Conservation (phyloP, 2,888 invertebrate species). For the Mythimna loreyi region DNA sequence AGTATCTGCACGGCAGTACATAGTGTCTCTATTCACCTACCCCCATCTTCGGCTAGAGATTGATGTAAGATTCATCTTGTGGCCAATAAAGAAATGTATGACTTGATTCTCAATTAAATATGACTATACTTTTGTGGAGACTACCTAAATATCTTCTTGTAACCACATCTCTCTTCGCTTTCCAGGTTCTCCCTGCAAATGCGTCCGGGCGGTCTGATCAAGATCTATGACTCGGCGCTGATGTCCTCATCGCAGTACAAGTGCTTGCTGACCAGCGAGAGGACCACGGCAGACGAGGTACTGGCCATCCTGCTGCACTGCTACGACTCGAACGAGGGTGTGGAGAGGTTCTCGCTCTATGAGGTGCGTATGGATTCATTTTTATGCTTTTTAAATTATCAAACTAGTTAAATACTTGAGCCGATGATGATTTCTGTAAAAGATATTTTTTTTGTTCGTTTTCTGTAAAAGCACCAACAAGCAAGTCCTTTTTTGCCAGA, state of each 20-base stretch:
- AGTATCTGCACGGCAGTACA: too few relatives aligned
- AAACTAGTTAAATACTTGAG: background rate
- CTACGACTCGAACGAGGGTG: slow-evolving; percentile 95
- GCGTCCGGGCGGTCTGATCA: slow-evolving; percentile 97
- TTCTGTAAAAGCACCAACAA: too few relatives aligned
- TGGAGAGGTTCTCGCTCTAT: slow-evolving; percentile 96
- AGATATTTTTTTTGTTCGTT: too few relatives aligned
- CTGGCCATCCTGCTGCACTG: slow-evolving; percentile 96
- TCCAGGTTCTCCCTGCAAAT: slow-evolving; percentile 96
- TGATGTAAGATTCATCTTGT: too few relatives aligned
- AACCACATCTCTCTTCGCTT: slow-evolving; percentile 57
- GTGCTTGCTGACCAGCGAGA: slow-evolving; percentile 96
- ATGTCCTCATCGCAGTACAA: slow-evolving; percentile 98
- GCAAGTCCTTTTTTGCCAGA: too few relatives aligned
- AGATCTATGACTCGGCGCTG: slow-evolving; percentile 97
- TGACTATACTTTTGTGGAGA: background rate
- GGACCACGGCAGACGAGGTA: slow-evolving; percentile 97
- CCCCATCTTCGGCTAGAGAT: too few relatives aligned
- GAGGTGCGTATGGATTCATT: slow-evolving; percentile 90
- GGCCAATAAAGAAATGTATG: too few relatives aligned
- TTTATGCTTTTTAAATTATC: background rate
- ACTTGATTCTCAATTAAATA: background rate
- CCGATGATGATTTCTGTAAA: too few relatives aligned
- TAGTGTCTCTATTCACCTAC: too few relatives aligned
- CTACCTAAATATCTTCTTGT: background rate